Base-by-base conservation (phyloP, 1,140 invertebrate genomes). In the Latrodectus geometricus region DNA sequence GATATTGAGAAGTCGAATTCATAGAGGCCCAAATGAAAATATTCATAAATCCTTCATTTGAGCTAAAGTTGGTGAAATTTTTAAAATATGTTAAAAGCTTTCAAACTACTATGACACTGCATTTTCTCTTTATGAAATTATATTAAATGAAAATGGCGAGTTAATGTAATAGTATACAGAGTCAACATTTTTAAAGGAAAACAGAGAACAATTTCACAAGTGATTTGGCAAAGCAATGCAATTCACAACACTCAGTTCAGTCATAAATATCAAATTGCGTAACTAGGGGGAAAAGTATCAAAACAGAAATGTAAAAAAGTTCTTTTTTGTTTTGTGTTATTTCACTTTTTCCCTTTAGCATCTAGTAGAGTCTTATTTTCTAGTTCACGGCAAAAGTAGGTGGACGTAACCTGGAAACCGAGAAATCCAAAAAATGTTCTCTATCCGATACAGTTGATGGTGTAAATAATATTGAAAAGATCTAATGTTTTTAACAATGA, bases 331-430 rank as follows among this genome's bases (percentile, higher is more conserved):
- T 52, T 68, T 52, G 15, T 8, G 14, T 56, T 65, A 56, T 61
- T 61, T 61, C 8, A 14, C 8, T 4, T 14, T 11, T 61, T 14
- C 17, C 54, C 17, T 61, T 61, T 61, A 35, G 35, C 35, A 1
- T 61, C 54, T 61, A 17, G 54, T 61, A 61, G 54, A 61, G 54
- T 61, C 54, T 61, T 61, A 61, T 75, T 76, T 84, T 84, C 82
- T 84, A 84, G 82, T 84, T 84, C 82, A 84, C 82, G 82, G 82
- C 82, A 54, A 84, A 84, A 84, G 72, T 75, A 76, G 82, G 82
- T 35, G 82, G 73, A 68, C 23, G 14, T 84, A 84, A 84, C 82
- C 82, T 84, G 73, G 61, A 84, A 84, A 84, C 82, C 72, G 82
- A 75, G 61, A 76, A 84, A 75, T 56, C 48, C n/a, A 68, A 73